Conservation (phyloP, 2,888 invertebrate species). For the Ditylenchus weischeri region DNA sequence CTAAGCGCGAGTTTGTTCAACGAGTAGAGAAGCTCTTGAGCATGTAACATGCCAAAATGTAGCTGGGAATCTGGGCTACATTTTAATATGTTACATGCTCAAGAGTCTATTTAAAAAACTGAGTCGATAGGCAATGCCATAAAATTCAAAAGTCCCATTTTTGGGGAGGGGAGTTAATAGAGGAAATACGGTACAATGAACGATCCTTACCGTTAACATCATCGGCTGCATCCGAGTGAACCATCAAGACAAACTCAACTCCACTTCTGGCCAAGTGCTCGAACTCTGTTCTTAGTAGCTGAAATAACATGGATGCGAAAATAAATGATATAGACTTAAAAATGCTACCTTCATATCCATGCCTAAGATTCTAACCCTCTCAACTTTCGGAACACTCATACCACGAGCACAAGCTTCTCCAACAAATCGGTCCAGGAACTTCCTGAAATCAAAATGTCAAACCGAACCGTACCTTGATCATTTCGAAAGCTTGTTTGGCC, state of each 20-base stretch:
- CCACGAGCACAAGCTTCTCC: conserved; percentile 6
- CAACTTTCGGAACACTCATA: neutral
- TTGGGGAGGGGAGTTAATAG: too few species aligned
- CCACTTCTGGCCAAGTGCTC: neutral
- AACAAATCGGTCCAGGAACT: conserved; percentile 12
- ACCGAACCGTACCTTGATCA: conserved; percentile 25
- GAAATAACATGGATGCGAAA: neutral
- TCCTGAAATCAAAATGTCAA: neutral
- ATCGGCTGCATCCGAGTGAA: conserved; percentile 30
- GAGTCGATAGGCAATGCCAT: too few species aligned
- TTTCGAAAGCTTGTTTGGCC: conserved; percentile 10
- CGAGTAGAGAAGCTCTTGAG: too few species aligned
- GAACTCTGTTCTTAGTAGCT: conserved; percentile 8
- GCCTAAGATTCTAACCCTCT: neutral
- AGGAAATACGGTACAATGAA: neutral
- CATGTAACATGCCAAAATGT: too few species aligned
- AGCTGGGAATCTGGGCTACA: too few species aligned
- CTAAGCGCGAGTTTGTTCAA: too few species aligned
- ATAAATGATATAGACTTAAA: too few species aligned
- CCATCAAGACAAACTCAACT: conserved; percentile 14
- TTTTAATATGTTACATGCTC: too few species aligned
- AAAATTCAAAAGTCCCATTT: too few species aligned
- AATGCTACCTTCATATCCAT: conserved; percentile 4
- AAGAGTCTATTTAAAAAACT: too few species aligned
- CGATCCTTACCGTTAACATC: conserved; percentile 12